A percentile compares a stretch with the other conserved stretches of the same genome.
Evolutionary conservation across 2,797 vertebrate species (phyloP).

Genomic region (Siniperca undulata): DNA sequence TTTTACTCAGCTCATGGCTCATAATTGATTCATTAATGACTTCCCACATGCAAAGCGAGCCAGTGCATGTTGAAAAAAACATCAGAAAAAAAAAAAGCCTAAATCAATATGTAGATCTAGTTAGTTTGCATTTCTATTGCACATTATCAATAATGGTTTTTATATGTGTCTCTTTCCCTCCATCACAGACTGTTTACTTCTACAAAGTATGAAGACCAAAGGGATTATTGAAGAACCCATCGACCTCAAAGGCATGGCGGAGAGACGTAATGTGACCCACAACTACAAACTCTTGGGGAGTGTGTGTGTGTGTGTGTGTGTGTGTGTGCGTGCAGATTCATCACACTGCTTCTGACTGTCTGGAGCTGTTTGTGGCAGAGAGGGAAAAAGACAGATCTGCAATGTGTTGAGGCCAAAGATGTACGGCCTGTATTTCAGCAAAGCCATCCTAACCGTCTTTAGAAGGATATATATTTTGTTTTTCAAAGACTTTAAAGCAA

Average conservation of each 20-base stretch:
- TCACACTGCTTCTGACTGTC: slow-evolving; percentile 46
- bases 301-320: slow-evolving; percentile 23
- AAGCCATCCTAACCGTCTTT: slow-evolving; percentile 61
- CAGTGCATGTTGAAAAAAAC: slow-evolving; percentile 20
- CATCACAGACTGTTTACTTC: slow-evolving; percentile 86
- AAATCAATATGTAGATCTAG: not conserved
- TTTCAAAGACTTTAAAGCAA: slow-evolving; percentile 78
- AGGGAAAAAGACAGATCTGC: slow-evolving; percentile 10
- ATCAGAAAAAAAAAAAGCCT: not conserved
- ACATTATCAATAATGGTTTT: not conserved
- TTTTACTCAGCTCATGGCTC: slow-evolving; percentile 75
- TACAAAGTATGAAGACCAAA: slow-evolving; percentile 81
- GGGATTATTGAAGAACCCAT: slow-evolving; percentile 84
- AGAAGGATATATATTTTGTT: slow-evolving; percentile 75
- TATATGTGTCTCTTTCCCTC: not conserved
- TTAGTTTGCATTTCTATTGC: not conserved
- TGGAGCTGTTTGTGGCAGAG: slow-evolving; percentile 52
- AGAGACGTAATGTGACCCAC: slow-evolving; percentile 74
- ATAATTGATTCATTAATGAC: slow-evolving; percentile 83
- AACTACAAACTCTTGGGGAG: slow-evolving; percentile 51
- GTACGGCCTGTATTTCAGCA: slow-evolving; percentile 65
- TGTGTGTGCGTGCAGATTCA: slow-evolving; percentile 39
- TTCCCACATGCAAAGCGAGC: slow-evolving; percentile 63
- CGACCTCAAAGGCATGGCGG: slow-evolving; percentile 80
- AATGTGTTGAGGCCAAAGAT: slow-evolving; percentile 15